phyloP scores from a whole-genome alignment of 2,797 vertebrate species.

The Myotis planiceps region DNA sequence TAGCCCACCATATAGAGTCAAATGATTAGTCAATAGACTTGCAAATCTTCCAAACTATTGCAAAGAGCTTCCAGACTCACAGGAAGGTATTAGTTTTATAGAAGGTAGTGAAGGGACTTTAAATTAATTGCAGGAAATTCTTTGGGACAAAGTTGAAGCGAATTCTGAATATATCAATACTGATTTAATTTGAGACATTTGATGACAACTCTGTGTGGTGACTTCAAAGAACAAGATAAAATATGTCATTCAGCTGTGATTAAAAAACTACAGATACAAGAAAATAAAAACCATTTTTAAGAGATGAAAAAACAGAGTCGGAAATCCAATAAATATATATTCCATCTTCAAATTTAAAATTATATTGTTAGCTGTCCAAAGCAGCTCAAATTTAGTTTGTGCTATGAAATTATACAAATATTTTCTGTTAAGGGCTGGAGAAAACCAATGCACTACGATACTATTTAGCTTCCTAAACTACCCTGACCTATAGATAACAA shows the following conservation, averaged over 20 bases:
- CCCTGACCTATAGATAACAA: conserved; percentile 21
- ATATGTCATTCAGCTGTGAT: neutral
- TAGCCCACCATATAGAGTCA: neutral
- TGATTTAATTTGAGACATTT: neutral
- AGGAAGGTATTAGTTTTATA: conserved; percentile 3
- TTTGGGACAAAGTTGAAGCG: conserved; percentile 2
- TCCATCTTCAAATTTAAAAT: conserved; percentile 50
- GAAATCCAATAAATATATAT: neutral
- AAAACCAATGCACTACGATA: neutral
- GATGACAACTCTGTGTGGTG: conserved; percentile 11
- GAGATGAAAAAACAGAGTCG: neutral
- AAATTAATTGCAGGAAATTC: conserved; percentile 16
- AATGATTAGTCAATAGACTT: conserved; percentile 19
- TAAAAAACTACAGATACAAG: neutral
- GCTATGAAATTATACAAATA: conserved; percentile 5
- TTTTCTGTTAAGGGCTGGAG: neutral
- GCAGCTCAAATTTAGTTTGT: conserved; percentile 34
- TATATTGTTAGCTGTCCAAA: conserved; percentile 10
- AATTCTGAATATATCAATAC: neutral
- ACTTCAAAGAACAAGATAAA: conserved; percentile 53
- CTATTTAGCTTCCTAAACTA: conserved; percentile 4
- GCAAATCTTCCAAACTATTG: conserved; percentile 17
- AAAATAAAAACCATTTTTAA: conserved; percentile 46
- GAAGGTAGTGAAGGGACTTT: conserved; percentile 16
- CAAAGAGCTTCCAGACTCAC: conserved; percentile 13